Conservation (phyloP, 30 jellyfish, hydroid and myxozoan genomes). For the Catostylus mosaicus region DNA sequence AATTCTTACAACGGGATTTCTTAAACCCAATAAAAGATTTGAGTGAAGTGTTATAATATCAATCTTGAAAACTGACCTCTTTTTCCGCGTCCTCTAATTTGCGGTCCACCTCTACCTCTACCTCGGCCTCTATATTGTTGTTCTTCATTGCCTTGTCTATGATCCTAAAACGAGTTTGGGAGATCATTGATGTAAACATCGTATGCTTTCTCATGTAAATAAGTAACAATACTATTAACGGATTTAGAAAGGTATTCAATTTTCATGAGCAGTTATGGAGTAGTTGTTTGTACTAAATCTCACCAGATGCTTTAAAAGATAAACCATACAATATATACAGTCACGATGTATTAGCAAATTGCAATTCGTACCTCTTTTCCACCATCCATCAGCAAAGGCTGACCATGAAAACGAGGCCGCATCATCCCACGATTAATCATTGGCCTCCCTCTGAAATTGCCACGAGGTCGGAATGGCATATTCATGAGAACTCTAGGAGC, state of each 20-base stretch:
- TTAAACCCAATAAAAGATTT: not conserved
- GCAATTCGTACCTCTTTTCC: constrained; percentile 47
- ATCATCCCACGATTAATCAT: constrained; percentile 73
- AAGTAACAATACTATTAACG: too few relatives aligned
- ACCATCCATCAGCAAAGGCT: constrained; percentile 34
- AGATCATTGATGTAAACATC: not conserved
- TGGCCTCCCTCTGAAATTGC: constrained; percentile 67
- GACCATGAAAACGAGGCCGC: constrained; percentile 65
- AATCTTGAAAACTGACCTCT: constrained; percentile 7
- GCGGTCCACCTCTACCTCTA: constrained; percentile 60
- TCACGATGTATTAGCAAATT: too few relatives aligned
- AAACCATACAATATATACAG: too few relatives aligned
- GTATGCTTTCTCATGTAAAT: too few relatives aligned
- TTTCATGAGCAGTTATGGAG: too few relatives aligned
- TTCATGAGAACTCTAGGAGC: constrained; percentile 49
- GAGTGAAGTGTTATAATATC: not conserved
- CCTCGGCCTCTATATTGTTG: constrained; percentile 65
- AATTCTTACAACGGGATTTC: too few relatives aligned
- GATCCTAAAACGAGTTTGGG: constrained; percentile 1
- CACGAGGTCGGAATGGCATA: constrained; percentile 50
- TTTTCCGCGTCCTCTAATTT: constrained; percentile 53
- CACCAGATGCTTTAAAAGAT: too few relatives aligned
- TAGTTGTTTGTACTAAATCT: too few relatives aligned
- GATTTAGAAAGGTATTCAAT: too few relatives aligned
- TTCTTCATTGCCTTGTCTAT: not conserved